Conservation (phyloP, 2,113 vertebrate species). For the Cnemophilus loriae region DNA sequence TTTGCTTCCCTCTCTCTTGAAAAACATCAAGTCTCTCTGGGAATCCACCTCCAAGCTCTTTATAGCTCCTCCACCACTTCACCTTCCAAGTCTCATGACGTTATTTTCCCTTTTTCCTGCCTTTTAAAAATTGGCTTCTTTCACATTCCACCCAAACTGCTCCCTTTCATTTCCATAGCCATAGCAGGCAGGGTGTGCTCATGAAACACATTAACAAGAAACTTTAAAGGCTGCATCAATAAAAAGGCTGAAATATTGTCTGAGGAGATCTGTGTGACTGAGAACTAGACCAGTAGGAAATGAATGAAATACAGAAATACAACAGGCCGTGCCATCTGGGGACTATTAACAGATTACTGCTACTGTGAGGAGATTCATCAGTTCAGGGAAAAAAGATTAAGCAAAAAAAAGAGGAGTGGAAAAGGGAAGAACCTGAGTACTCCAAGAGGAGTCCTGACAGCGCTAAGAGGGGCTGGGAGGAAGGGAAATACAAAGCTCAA, state of each 20-base stretch:
- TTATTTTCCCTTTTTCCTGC: neutral
- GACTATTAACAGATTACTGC: neutral
- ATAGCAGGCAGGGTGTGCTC: neutral
- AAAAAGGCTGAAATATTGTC: slow-evolving; percentile 1
- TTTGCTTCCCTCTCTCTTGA: neutral
- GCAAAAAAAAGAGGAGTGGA: neutral
- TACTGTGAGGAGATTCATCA: neutral
- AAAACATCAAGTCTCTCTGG: neutral
- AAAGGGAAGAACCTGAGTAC: neutral
- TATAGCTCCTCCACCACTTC: neutral
- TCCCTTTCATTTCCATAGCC: neutral
- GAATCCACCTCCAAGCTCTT: neutral
- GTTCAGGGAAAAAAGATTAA: neutral
- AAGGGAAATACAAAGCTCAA: neutral
- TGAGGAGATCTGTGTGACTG: neutral
- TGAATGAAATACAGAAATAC: neutral
- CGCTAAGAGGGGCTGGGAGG: neutral
- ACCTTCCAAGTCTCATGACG: neutral
- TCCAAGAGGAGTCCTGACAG: neutral
- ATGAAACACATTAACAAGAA: neutral
- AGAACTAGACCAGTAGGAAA: neutral
- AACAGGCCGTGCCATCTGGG: neutral
- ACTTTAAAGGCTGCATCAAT: neutral
- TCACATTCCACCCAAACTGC: neutral
- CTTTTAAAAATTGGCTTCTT: neutral